Conservation (phyloP, 2,888 invertebrate genomes). For the Caenorhabditis plicata region DNA sequence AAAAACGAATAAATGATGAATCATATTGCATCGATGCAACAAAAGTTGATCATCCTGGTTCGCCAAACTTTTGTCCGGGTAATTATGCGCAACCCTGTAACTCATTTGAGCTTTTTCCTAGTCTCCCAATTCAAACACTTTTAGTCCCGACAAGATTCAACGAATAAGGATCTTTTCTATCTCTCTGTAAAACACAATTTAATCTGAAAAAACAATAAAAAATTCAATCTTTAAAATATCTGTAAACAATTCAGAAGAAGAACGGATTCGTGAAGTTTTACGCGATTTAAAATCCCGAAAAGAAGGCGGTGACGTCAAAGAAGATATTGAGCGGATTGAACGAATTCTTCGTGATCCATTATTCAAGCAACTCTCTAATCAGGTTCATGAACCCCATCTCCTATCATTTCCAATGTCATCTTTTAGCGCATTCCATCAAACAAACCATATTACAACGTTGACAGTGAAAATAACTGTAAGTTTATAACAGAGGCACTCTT, state of each 20-base stretch:
- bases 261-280: constrained; percentile 54
- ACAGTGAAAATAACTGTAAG: too few species aligned
- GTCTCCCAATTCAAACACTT: too few species aligned
- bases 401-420: background rate
- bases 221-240: background rate
- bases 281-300: constrained; percentile 50
- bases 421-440: background rate
- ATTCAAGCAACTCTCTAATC: constrained; percentile 43
- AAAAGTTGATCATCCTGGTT: too few species aligned
- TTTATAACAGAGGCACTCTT: too few species aligned
- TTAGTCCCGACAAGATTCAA: too few species aligned
- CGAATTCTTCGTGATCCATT: constrained; percentile 47
- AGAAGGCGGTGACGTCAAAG: constrained; percentile 39
- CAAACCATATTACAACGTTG: background rate
- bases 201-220: constrained; percentile 4
- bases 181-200: too few species aligned
- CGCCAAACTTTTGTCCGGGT: too few species aligned
- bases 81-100: too few species aligned
- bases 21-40: too few species aligned
- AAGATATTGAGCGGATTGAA: constrained; percentile 47
- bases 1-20: too few species aligned
- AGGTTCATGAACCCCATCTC: constrained; percentile 16
- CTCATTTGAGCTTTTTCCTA: too few species aligned
- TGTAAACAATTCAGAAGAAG: constrained; percentile 54
- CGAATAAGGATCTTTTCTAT: too few species aligned